A percentile compares a stretch with the other conserved stretches of the same genome.
Conservation (phyloP, 1,140 invertebrate genomes). For the Drusus annulatus region DNA sequence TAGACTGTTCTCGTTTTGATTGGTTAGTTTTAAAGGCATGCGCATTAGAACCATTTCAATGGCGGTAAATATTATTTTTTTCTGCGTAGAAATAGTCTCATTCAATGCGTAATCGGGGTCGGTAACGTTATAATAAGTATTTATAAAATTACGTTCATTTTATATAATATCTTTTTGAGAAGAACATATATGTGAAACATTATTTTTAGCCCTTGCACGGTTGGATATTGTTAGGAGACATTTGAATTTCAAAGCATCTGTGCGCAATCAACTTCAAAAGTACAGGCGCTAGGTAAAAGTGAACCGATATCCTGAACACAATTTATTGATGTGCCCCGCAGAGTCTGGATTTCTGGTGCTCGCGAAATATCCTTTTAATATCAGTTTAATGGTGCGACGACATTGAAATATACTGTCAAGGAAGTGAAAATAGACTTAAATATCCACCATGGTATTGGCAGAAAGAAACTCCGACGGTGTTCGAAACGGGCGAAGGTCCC, state of each 20-base stretch:
- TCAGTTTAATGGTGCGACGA: constrained; percentile 25
- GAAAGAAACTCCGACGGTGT: constrained; percentile 89
- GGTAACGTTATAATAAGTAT: too few species aligned
- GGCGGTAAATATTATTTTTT: too few species aligned
- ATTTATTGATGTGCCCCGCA: constrained; percentile 46
- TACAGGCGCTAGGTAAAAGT: constrained; percentile 43
- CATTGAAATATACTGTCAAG: not conserved
- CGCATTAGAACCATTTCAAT: too few species aligned
- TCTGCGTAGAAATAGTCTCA: too few species aligned
- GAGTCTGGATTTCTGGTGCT: constrained; percentile 42
- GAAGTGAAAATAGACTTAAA: constrained; percentile 23
- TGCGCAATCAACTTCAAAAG: constrained; percentile 18
- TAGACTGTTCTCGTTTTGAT: not conserved
- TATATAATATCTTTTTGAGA: too few species aligned
- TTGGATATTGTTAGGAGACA: not conserved
- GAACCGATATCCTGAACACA: not conserved
- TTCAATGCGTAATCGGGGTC: too few species aligned
- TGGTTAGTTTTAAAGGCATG: too few species aligned
- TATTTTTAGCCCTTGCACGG: too few species aligned
- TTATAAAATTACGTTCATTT: too few species aligned
- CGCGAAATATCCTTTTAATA: constrained; percentile 3
- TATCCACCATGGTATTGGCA: constrained; percentile 83
- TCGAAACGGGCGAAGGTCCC: constrained; percentile 87
- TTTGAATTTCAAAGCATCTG: constrained; percentile 42
- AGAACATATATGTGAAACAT: too few species aligned